Conservation (phyloP, 2,113 vertebrate genomes). For the Muscicapa adusta region DNA sequence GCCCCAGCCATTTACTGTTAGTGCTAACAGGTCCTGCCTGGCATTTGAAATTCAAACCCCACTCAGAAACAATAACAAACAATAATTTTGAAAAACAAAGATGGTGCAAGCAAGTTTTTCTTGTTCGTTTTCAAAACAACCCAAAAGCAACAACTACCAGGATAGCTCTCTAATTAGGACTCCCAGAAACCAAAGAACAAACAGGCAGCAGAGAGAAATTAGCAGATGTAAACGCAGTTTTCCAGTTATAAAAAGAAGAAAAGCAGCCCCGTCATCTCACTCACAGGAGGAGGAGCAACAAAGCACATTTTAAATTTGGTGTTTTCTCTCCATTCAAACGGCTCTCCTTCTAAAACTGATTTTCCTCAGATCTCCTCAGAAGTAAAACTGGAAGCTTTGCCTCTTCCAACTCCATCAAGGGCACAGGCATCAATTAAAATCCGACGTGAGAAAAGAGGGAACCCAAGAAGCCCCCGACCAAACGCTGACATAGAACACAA, state of each 20-base stretch:
- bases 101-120: slow-evolving; percentile 68
- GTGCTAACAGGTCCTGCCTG: slow-evolving; percentile 40
- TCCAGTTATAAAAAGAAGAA: slow-evolving; percentile 24
- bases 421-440: background rate
- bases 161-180: slow-evolving; percentile 61
- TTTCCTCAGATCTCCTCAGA: slow-evolving; percentile 7
- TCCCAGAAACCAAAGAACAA: slow-evolving; percentile 41
- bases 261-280: slow-evolving; percentile 19
- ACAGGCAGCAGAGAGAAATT: slow-evolving; percentile 7
- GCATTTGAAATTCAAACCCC: slow-evolving; percentile 74
- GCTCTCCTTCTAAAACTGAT: background rate
- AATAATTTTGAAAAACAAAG: slow-evolving; percentile 65
- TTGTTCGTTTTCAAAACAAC: slow-evolving; percentile 76
- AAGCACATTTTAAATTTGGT: background rate
- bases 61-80: slow-evolving; percentile 78
- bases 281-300: background rate
- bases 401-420: slow-evolving; percentile 14
- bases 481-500: background rate
- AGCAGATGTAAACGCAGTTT: slow-evolving; percentile 10
- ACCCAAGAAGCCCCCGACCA: background rate
- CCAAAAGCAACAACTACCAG: slow-evolving; percentile 65
- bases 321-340: slow-evolving; percentile 17
- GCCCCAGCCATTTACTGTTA: slow-evolving; percentile 57
- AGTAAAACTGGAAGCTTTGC: slow-evolving; percentile 29
- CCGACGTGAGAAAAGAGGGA: background rate